Evolutionary conservation across 1,140 invertebrate species (phyloP), one percentile per base, ranked within the genome.

Genomic region (Drosophila asahinai): DNA sequence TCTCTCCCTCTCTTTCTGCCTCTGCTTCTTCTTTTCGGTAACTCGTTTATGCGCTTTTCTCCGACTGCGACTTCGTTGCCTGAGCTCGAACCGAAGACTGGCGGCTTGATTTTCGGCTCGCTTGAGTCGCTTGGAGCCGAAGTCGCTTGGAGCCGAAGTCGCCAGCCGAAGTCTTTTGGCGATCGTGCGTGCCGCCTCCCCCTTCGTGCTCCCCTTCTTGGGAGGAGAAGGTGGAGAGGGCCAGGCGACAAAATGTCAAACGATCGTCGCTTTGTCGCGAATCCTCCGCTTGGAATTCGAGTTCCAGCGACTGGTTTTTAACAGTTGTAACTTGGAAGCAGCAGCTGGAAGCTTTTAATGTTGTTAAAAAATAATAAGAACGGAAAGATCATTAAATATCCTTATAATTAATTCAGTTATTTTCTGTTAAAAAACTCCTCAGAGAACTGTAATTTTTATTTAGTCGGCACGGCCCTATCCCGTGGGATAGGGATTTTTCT

Each of bases 161-260:
- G 40, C 27, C 4, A 59, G 19, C 38, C 68, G 68, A 72, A 38
- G 22, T 57, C 25, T 11, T 19, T 49, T 15, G 65, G 38, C 33
- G 63, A 36, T 71, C 68, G 68, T 68, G 36, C n/a, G 40, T 19
- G 33, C 19, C 54, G 12, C 54, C 19, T 15, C 3, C 19, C 27
- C 15, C 19, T 45, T 2, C 11, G 17, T 49, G 2, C 6, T 47
- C 22, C 30, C 30, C 30, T 33, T 1, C 8, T 33, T 1, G 30
- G 22, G 0, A 25, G 22, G 22, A 3, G 22, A 25, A 0, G 22
- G 22, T 25, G 22, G 22, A 25, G 22, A 25, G 22, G 22, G 22
- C 22, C 67, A 87, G 81, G 84, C 77, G 77, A 83, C 73, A 81
- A 89, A 89, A 87, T 89, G 84, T 87, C 84, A 87, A 89, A 78